phyloP scores from a whole-genome alignment of 2,113 vertebrate genomes.

The Elephantulus edwardii region DNA sequence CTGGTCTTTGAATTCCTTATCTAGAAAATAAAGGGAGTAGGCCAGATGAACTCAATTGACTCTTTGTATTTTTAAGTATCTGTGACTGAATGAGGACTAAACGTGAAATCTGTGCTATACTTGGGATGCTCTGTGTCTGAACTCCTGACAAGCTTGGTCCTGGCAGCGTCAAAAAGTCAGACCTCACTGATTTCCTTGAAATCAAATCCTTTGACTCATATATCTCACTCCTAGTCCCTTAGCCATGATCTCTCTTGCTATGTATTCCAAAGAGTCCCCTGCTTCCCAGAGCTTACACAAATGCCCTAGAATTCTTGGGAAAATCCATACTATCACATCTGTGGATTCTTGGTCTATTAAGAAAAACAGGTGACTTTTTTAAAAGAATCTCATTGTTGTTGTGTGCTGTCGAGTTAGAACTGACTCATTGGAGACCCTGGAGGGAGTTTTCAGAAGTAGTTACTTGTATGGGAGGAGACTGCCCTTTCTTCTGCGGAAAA shows the following conservation, averaged over 20 bases:
- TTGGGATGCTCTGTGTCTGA: not conserved
- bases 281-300: not conserved
- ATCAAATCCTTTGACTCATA: not conserved
- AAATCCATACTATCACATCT: not conserved
- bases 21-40: conserved; percentile 52
- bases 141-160: not conserved
- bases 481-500: no score
- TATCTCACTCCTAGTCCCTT: not conserved
- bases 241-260: not conserved
- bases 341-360: not conserved
- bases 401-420: not conserved
- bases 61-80: conserved; percentile 58
- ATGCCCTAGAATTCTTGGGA: not conserved
- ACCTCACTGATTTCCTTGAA: not conserved
- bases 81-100: conserved; percentile 50
- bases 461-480: no score
- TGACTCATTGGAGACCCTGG: not conserved
- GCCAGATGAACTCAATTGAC: conserved; percentile 42
- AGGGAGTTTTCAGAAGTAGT: no score
- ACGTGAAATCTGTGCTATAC: conserved; percentile 5
- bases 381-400: not conserved
- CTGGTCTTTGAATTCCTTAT: conserved; percentile 49
- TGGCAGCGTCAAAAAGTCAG: not conserved
- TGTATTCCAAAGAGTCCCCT: not conserved
- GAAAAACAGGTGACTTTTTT: not conserved